Base-by-base conservation (phyloP, 2,888 invertebrate species). In the Trissoscelio sp. region DNA sequence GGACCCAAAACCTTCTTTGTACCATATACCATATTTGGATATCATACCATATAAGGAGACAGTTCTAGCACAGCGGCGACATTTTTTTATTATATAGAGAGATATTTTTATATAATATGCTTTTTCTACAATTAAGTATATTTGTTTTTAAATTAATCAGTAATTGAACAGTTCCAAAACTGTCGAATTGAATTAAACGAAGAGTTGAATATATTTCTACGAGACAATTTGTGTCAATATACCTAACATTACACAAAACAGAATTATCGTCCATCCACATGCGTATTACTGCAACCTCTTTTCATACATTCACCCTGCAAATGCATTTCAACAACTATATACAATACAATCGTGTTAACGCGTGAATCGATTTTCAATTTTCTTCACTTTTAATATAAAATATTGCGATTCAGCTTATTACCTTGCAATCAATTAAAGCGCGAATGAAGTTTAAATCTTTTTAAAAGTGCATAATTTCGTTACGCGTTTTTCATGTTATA, bases 371-470 rank as follows among this genome's bases (percentile, higher is more conserved):
- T 46, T 62, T 44, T 28, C 46, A 46, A 31, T 44, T 44, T 46
- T 46, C 20, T 18, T 62, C 34, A 62, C 31, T 62, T 62, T 62
- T 62, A 5, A 46, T 62, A 46, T 60, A 24, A 42, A 60, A 24
- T 42, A 24, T 42, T 42, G 42, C 42, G 7, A 24, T 34, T 42
- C 60, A 24, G 60, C 42, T 60, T 42, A 60, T 60, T 60, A 39
- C 39, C 24, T n/a, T 39, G 22, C 42, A 60, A 4, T 60, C 24
- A 24, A 60, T 42, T 28, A 60, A 60, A 39, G 20, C 12, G 39
- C 20, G 20, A 60, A 60, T 60, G n/a, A 7, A 44, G 24, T 28
- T 58, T 39, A 22, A 55, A 31, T 55, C 55, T 34, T 7, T 55
- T 55, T 55, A 55, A 34, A 4, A 34, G 18, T 34, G 9, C 55